Percentiles rank a stretch among this genome's conserved stretches.
phyloP scores from a whole-genome alignment of 1,140 invertebrate genomes.

The Formica exsecta region DNA sequence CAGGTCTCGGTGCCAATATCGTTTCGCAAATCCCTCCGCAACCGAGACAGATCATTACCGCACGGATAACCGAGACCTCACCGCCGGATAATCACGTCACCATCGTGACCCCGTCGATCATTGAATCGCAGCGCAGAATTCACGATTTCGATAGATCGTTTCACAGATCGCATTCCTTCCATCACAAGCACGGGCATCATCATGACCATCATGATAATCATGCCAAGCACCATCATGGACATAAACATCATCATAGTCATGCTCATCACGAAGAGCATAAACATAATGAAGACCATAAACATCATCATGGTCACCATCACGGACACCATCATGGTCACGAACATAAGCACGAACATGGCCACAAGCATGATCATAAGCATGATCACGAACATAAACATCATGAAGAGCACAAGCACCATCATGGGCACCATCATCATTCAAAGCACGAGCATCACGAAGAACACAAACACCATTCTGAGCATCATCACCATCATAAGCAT shows the following conservation, averaged over 20 bases:
- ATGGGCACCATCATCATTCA: conserved; percentile 78
- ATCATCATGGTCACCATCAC: conserved; percentile 64
- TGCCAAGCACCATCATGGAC: conserved; percentile 70
- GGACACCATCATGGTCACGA: conserved; percentile 75
- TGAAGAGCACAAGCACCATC: conserved; percentile 76
- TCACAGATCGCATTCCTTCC: conserved; percentile 48
- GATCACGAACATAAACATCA: conserved; percentile 80
- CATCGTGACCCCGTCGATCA: conserved; percentile 27
- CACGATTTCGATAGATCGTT: conserved; percentile 48
- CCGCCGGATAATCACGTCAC: conserved; percentile 6
- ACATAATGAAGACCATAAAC: conserved; percentile 74
- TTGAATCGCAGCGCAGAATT: conserved; percentile 44
- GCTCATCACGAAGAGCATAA: conserved; percentile 70
- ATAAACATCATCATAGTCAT: conserved; percentile 69
- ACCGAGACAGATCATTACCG: conserved; percentile 41
- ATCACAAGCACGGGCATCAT: conserved; percentile 69
- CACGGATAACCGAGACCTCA: conserved; percentile 22
- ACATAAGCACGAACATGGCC: conserved; percentile 73
- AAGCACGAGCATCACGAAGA: conserved; percentile 81
- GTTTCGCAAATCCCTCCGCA: conserved; percentile 35
- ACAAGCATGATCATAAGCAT: conserved; percentile 77
- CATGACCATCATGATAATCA: conserved; percentile 69
- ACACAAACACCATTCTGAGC: conserved; percentile 81
- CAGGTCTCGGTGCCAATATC: conserved; percentile 3
- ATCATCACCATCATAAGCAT: conserved; percentile 79